A percentile compares a stretch with the other conserved stretches of the same genome.
Conservation (phyloP, 2,113 vertebrate species). For the Irena cyanogastra region DNA sequence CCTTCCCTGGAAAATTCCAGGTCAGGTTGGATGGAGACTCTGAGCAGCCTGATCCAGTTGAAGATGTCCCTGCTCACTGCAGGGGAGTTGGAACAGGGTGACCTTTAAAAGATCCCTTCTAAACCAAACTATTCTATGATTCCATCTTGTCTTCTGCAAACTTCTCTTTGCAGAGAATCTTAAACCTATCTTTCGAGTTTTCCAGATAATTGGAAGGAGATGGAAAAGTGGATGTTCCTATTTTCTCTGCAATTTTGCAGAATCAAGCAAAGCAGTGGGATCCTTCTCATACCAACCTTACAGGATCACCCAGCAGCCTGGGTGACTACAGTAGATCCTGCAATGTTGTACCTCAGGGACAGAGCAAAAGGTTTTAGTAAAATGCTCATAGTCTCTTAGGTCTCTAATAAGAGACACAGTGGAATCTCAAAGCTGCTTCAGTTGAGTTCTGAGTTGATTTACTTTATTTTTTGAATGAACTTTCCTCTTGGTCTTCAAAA, state of each 20-base stretch:
- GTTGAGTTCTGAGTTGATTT: background rate
- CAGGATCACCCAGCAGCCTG: background rate
- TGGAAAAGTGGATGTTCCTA: background rate
- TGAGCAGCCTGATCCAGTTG: background rate
- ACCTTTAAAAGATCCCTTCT: background rate
- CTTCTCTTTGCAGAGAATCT: background rate
- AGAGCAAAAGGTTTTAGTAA: background rate
- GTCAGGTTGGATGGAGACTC: background rate
- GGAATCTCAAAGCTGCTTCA: background rate
- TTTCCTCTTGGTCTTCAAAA: background rate
- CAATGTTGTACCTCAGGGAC: background rate
- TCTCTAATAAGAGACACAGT: background rate
- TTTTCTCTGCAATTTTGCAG: background rate
- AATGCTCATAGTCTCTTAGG: background rate
- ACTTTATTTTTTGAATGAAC: background rate
- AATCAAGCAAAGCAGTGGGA: background rate
- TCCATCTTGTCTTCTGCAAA: background rate
- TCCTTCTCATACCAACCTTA: background rate
- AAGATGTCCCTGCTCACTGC: background rate
- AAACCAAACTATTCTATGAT: background rate
- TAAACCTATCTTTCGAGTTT: background rate
- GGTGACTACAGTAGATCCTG: background rate
- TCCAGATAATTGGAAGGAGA: background rate
- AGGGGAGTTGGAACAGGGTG: background rate
- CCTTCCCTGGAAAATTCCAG: background rate